Percentiles rank a stretch among this genome's conserved stretches.
These are phyloP conservation scores for Eledona agricola DNA, from an alignment of 2,888 invertebrate genomes.

Conservation along the genomic window DNA sequence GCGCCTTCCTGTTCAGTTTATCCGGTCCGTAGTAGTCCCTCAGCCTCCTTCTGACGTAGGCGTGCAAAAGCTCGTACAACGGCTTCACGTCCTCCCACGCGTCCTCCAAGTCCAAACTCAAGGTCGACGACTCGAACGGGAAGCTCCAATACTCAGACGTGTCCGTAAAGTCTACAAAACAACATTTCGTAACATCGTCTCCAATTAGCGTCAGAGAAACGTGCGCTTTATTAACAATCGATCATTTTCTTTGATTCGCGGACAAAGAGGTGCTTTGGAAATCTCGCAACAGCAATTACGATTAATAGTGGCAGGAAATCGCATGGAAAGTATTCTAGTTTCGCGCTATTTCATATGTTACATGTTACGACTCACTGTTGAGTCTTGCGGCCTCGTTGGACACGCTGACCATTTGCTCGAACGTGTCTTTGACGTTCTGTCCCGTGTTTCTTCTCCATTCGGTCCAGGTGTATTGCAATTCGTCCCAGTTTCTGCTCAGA, in stretches of 20 bases:
- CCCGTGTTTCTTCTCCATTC: constrained; percentile 91
- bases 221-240: constrained; percentile 11
- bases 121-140: constrained; percentile 80
- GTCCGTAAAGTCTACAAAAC: constrained; percentile 83
- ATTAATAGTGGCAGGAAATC: constrained; percentile 26
- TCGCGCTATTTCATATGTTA: constrained; percentile 27
- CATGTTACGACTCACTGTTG: constrained; percentile 73
- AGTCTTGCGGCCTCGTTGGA: constrained; percentile 82
- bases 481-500: constrained; percentile 84
- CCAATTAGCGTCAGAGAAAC: constrained; percentile 18
- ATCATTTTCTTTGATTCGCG: constrained; percentile 13
- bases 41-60: constrained; percentile 86
- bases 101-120: constrained; percentile 81
- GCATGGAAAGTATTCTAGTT: constrained; percentile 28
- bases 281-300: constrained; percentile 25
- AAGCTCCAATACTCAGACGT: constrained; percentile 91
- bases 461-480: constrained; percentile 86
- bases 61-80: constrained; percentile 86
- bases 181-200: constrained; percentile 1
- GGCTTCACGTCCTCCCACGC: constrained; percentile 88
- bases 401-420: constrained; percentile 79
- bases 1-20: constrained; percentile 79
- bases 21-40: constrained; percentile 86
- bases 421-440: constrained; percentile 78
- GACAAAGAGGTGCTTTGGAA: constrained; percentile 19